Evolutionary conservation across 2,888 invertebrate genomes (phyloP).

Genomic region (Nasonia oneida): DNA sequence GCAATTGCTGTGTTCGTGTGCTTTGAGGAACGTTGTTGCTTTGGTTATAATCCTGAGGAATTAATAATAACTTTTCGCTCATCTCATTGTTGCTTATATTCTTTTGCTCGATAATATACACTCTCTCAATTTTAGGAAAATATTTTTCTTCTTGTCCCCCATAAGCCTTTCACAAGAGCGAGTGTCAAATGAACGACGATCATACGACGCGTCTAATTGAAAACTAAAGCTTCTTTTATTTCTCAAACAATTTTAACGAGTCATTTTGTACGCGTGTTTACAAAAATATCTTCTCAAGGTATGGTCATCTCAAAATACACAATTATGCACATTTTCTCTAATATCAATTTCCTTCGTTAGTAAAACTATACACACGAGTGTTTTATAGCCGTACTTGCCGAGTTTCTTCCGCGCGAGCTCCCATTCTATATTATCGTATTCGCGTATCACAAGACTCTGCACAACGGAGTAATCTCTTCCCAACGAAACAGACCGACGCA

Average conservation of each 20-base stretch:
- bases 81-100: neutral
- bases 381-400: neutral
- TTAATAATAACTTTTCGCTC: constrained; percentile 6
- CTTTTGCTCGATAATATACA: constrained; percentile 12
- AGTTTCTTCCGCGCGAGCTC: constrained; percentile 21
- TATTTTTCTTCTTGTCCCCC: neutral
- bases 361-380: constrained; percentile 20
- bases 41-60: constrained; percentile 22
- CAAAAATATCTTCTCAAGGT: constrained; percentile 45
- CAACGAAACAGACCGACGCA: neutral
- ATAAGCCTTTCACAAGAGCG: neutral
- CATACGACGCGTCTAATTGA: neutral
- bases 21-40: constrained; percentile 48
- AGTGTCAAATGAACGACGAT: neutral
- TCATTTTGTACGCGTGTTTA: constrained; percentile 21
- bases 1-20: neutral
- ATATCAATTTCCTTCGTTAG: constrained; percentile 37
- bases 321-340: constrained; percentile 28
- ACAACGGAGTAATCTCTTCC: neutral
- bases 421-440: neutral
- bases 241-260: constrained; percentile 18
- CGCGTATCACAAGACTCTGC: neutral
- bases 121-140: constrained; percentile 7
- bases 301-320: constrained; percentile 41
- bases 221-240: neutral